phyloP scores from a whole-genome alignment of 1,140 invertebrate genomes.

The Drosophila pectinifera region DNA sequence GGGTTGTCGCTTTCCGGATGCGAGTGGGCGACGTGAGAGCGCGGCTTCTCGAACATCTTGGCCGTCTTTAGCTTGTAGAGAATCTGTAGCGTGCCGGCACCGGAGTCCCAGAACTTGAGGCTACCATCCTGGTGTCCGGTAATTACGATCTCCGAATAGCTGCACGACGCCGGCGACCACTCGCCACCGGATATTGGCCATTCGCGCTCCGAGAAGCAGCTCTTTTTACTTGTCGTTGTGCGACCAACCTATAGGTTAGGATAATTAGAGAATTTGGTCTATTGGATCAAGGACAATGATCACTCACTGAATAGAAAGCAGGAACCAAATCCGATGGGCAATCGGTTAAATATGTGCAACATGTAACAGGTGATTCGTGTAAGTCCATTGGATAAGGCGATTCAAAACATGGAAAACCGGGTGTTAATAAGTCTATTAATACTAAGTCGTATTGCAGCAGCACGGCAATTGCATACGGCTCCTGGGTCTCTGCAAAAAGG shows the following conservation, averaged over 20 bases:
- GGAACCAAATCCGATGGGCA: slow-evolving; percentile 98
- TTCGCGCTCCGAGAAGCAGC: slow-evolving; percentile 96
- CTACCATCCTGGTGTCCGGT: slow-evolving; percentile 98
- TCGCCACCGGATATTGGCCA: slow-evolving; percentile 98
- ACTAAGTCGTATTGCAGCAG: slow-evolving; percentile 99
- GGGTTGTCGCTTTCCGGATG: slow-evolving; percentile 91
- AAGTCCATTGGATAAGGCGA: slow-evolving; percentile 99
- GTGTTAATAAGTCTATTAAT: slow-evolving; percentile 97
- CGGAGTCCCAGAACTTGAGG: slow-evolving; percentile 99
- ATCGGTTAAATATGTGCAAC: slow-evolving; percentile 97
- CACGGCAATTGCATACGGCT: slow-evolving; percentile 98
- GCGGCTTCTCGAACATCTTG: slow-evolving; percentile 95
- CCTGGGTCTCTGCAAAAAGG: slow-evolving; percentile 92
- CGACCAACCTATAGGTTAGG: slow-evolving; percentile 84
- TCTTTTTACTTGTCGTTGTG: slow-evolving; percentile 88
- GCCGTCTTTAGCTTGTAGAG: slow-evolving; percentile 99
- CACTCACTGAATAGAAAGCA: slow-evolving; percentile 90
- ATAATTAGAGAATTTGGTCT: neutral
- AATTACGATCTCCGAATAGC: slow-evolving; percentile 98
- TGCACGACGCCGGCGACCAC: slow-evolving; percentile 96
- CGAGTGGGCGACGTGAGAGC: slow-evolving; percentile 82
- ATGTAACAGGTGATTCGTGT: slow-evolving; percentile 98
- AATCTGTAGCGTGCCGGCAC: slow-evolving; percentile 95
- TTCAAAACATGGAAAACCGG: slow-evolving; percentile 99
- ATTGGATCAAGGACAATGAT: neutral